Evolutionary conservation across 2,113 vertebrate species (phyloP).

Genomic region (Sprattus sprattus): DNA sequence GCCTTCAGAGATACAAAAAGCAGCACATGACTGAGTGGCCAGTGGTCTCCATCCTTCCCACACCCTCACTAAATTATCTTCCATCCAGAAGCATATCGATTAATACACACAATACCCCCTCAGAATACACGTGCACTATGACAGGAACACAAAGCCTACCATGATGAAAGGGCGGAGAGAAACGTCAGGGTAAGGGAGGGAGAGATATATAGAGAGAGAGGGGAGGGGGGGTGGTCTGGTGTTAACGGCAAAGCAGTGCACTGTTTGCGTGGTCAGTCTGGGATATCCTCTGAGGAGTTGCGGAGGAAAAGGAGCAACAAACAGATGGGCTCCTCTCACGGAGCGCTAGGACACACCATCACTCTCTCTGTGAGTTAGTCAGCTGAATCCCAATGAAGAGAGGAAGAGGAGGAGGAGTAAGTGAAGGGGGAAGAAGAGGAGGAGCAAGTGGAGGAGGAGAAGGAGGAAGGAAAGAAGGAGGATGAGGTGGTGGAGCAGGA

Average conservation of each 20-base stretch:
- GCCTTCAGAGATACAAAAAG: neutral
- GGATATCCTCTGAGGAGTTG: neutral
- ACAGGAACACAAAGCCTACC: neutral
- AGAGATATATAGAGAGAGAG: no score
- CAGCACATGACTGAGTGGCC: neutral
- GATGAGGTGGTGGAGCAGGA: neutral
- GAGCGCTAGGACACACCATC: no score
- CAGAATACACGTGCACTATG: neutral
- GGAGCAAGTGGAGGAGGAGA: neutral
- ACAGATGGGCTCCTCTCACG: no score
- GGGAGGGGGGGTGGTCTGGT: no score
- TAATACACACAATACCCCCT: neutral
- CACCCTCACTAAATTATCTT: neutral
- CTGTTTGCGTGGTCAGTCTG: no score
- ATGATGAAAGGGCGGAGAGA: neutral
- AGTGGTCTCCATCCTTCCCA: neutral
- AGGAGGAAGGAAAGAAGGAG: neutral
- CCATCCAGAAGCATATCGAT: neutral
- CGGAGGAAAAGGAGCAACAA: neutral
- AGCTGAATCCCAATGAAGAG: neutral
- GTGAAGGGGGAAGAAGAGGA: neutral
- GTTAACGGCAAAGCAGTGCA: no score
- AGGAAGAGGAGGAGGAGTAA: neutral
- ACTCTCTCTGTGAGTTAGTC: no score
- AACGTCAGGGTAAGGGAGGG: no score